Conservation (phyloP, 2,113 vertebrate species). For the Lepisosteus oculatus region DNA sequence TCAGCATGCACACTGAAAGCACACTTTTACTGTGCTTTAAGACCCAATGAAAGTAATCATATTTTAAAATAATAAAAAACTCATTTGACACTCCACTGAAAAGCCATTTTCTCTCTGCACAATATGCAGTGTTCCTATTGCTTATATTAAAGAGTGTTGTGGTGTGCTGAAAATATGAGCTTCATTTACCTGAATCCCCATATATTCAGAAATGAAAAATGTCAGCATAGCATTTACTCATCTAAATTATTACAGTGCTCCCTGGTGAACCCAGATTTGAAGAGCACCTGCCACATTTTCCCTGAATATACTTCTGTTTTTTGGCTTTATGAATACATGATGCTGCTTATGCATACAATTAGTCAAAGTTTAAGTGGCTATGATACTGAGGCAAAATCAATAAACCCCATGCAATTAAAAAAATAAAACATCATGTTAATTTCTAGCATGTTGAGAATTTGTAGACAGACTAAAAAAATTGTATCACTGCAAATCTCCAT, state of each 20-base stretch:
- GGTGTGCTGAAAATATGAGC: background rate
- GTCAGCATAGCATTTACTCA: background rate
- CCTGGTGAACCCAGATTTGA: background rate
- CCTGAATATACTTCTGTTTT: background rate
- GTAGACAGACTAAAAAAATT: background rate
- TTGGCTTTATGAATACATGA: background rate
- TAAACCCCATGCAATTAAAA: background rate
- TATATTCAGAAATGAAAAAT: background rate
- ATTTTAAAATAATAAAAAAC: background rate
- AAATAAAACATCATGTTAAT: too few relatives aligned
- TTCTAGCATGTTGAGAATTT: background rate
- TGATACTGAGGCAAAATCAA: slow-evolving; percentile 2
- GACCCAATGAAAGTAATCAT: background rate
- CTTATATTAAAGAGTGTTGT: too few relatives aligned
- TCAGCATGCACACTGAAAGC: too few relatives aligned
- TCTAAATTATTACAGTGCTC: background rate
- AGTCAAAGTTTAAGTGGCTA: background rate
- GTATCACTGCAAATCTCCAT: background rate
- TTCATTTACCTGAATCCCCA: background rate
- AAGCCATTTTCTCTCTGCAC: background rate
- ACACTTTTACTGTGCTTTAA: too few relatives aligned
- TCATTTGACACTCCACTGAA: too few relatives aligned
- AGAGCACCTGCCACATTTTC: background rate
- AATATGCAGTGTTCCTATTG: background rate
- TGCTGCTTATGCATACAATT: background rate